These are phyloP conservation scores for Papilio polyxenes DNA, from an alignment of 1,140 invertebrate species.

Conservation along the genomic window DNA sequence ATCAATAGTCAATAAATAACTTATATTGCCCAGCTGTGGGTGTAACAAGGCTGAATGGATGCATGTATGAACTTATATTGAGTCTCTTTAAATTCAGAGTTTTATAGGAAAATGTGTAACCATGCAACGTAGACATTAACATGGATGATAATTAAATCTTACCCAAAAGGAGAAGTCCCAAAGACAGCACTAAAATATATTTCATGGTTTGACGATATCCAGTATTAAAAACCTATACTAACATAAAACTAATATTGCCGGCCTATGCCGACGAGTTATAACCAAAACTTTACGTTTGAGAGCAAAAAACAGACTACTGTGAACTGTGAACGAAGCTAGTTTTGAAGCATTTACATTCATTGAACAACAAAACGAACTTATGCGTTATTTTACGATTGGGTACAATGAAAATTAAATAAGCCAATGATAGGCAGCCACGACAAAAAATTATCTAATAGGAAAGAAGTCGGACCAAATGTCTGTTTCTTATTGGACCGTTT, in stretches of 20 bases:
- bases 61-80: not conserved
- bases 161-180: conserved; percentile 27
- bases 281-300: not conserved
- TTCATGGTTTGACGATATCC: conserved; percentile 15
- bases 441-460: conserved; percentile 22
- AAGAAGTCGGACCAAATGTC: conserved; percentile 25
- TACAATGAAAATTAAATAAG: not conserved
- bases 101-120: not conserved
- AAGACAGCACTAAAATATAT: conserved; percentile 27
- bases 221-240: conserved; percentile 11
- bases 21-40: too few relatives aligned
- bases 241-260: conserved; percentile 30
- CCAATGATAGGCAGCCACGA: conserved; percentile 26
- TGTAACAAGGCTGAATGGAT: too few relatives aligned
- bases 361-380: conserved; percentile 7
- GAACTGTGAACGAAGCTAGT: not conserved
- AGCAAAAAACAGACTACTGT: conserved; percentile 8
- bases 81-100: not conserved
- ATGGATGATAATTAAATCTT: conserved; percentile 15
- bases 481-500: conserved; percentile 14
- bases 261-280: conserved; percentile 14
- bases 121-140: conserved; percentile 7
- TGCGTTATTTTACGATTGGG: conserved; percentile 16
- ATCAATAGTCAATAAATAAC: not conserved
- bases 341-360: not conserved